phyloP scores from a whole-genome alignment of 2,797 vertebrate genomes.

The Sebastes ruberrimus region DNA sequence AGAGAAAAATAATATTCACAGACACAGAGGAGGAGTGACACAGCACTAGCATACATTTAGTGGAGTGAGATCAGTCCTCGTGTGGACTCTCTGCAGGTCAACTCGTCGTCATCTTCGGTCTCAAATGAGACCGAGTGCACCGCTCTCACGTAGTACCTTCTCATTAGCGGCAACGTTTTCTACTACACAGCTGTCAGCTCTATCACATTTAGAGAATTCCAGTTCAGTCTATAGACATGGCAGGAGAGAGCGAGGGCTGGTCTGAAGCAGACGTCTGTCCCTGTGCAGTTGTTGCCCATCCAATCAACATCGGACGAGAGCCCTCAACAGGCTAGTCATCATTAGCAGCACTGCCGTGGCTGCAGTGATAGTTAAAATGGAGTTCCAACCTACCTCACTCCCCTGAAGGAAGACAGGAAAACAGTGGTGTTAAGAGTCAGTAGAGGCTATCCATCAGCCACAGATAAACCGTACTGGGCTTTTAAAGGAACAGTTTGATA shows the following conservation, averaged over 20 bases:
- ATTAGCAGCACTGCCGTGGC: constrained; percentile 78
- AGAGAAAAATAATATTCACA: constrained; percentile 53
- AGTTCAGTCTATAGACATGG: constrained; percentile 49
- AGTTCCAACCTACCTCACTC: constrained; percentile 82
- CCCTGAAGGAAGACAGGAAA: constrained; percentile 70
- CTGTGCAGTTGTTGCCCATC: constrained; percentile 58
- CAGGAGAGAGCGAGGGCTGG: constrained; percentile 54
- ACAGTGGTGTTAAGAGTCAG: constrained; percentile 28
- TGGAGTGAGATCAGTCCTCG: constrained; percentile 42
- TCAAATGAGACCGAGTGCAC: constrained; percentile 28
- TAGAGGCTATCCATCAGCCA: background rate
- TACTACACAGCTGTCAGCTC: constrained; percentile 29
- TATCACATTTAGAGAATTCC: constrained; percentile 40
- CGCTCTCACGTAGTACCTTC: constrained; percentile 47
- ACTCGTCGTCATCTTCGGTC: constrained; percentile 25
- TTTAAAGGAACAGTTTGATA: constrained; percentile 3
- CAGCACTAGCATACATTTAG: constrained; percentile 55
- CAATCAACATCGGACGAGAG: constrained; percentile 73
- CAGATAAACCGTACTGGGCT: background rate
- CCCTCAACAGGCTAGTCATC: constrained; percentile 76
- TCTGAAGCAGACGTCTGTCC: constrained; percentile 63
- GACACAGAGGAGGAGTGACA: constrained; percentile 53
- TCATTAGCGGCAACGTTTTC: constrained; percentile 28
- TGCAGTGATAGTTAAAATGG: constrained; percentile 80
- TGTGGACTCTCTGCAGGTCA: constrained; percentile 43